Evolutionary conservation across 2,113 vertebrate genomes (phyloP).

Genomic region (Tetrax tetrax): DNA sequence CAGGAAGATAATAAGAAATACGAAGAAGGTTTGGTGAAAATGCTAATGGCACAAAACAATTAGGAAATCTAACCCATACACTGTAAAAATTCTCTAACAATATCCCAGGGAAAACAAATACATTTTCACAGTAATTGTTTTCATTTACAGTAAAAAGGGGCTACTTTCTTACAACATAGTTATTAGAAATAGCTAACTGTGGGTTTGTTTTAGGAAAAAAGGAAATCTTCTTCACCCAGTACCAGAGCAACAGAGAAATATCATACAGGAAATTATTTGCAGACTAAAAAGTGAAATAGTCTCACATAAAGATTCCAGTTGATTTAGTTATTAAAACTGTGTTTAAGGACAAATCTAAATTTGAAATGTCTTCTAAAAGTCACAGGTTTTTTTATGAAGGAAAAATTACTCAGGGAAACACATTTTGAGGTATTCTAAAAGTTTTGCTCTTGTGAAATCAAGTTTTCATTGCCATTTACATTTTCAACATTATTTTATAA

Average conservation of each 20-base stretch:
- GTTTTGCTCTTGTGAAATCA: neutral
- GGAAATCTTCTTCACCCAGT: neutral
- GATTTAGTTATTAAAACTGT: neutral
- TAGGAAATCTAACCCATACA: neutral
- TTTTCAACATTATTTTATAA: neutral
- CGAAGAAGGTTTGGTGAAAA: neutral
- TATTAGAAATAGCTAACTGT: neutral
- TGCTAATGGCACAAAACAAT: neutral
- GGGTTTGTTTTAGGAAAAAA: neutral
- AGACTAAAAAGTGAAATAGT: neutral
- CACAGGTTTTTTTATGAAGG: neutral
- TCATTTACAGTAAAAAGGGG: neutral
- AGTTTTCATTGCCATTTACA: neutral
- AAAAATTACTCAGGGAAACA: neutral
- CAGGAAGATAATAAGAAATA: neutral
- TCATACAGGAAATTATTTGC: neutral
- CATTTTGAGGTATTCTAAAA: neutral
- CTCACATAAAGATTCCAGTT: neutral
- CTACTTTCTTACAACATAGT: neutral
- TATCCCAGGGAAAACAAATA: neutral
- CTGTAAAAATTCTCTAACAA: neutral
- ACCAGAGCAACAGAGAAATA: neutral
- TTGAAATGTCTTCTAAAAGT: neutral
- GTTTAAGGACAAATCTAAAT: neutral
- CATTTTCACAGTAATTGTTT: neutral